phyloP scores from a whole-genome alignment of 2,113 vertebrate species.

The Procavia capensis region DNA sequence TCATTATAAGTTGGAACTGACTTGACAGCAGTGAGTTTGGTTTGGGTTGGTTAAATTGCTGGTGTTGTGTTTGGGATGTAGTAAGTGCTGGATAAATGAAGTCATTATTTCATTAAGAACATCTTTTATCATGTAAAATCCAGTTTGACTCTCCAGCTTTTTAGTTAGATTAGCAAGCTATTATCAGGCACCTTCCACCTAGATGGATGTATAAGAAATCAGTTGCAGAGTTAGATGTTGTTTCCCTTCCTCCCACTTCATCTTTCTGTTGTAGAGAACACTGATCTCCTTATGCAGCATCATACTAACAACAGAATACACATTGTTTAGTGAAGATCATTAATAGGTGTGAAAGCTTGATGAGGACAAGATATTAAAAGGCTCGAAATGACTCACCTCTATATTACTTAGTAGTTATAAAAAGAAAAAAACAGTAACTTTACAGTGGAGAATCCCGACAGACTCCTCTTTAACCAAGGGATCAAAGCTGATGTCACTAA shows the following conservation, averaged over 20 bases:
- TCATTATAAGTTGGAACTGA: too few relatives aligned
- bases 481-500: not conserved
- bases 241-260: not conserved
- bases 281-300: not conserved
- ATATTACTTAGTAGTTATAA: not conserved
- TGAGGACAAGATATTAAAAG: not conserved
- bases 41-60: not conserved
- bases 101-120: not conserved
- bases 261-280: not conserved
- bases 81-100: not conserved
- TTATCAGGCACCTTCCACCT: not conserved
- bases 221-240: not conserved
- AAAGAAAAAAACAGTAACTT: not conserved
- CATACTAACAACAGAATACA: not conserved
- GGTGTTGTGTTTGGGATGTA: not conserved
- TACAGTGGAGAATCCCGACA: not conserved
- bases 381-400: not conserved
- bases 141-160: not conserved
- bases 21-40: too few relatives aligned
- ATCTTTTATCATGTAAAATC: slow-evolving; percentile 4
- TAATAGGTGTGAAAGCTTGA: not conserved
- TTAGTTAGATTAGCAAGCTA: slow-evolving; percentile 44
- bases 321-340: not conserved
- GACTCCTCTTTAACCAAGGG: not conserved
- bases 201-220: not conserved